Base-by-base conservation (phyloP, 2,113 vertebrate genomes). In the Elephantulus edwardii region DNA sequence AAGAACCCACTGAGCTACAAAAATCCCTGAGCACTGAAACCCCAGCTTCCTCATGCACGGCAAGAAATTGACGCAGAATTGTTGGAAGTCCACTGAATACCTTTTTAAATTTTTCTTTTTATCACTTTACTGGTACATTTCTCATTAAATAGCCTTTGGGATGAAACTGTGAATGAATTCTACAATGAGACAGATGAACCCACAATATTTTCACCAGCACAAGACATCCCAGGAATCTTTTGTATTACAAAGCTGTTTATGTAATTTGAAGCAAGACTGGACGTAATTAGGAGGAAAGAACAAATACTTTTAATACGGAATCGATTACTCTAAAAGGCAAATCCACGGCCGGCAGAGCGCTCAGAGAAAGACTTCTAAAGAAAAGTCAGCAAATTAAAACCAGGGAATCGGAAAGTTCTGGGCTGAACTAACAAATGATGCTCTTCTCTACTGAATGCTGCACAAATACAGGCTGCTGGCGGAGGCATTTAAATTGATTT, bases 371-470 rank as follows among this genome's bases (percentile, higher is more conserved):
- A 8, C 42, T 92, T 94, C 78, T 86, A 90, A 95, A 91, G 87
- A 88, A 94, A 93, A 95, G 72, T 50, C 90, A 93, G n/a, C 80
- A 91, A 91, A 96, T 96, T 87, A 92, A 94, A 96, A 95, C 83
- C 92, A 93, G 95, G 89, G 77, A 48, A 71, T 30, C 91, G 88
- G 86, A 89, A 94, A 89, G 72, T 84, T 91, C 64, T 74, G 58
- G 26, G 48, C 40, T 86, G 75, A 93, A 78, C 70, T 58, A 83
- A 92, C 92, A 92, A 94, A 94, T 11, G 58, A 80, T 42, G 66
- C 14, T 81, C 86, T 90, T 33, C 83, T 92, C 75, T 77, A n/a
- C 88, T 93, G 91, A 85, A 54, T 35, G 66, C 84, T 66, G 71
- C 66, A 91, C 66, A 83, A 94, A 90, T 54, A 30, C 0, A 6